Conservation (phyloP, 2,888 invertebrate genomes). For the Sinohyriopsis cumingii region DNA sequence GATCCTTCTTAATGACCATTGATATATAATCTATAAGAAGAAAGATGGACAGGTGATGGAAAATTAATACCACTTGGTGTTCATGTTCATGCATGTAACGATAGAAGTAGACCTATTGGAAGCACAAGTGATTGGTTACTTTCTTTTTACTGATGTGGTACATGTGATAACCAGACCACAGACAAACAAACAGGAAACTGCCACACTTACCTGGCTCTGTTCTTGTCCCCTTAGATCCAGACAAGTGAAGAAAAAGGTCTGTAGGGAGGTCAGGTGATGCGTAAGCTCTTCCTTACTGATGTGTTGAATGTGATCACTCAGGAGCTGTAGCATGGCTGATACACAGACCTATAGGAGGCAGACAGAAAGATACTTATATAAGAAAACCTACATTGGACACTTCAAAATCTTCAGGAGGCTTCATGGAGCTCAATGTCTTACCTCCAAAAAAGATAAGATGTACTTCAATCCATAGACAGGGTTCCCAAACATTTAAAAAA, state of each 20-base stretch:
- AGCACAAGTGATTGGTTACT: slow-evolving; percentile 75
- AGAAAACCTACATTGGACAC: too few species aligned
- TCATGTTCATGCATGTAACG: too few species aligned
- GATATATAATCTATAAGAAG: too few species aligned
- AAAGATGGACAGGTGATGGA: too few species aligned
- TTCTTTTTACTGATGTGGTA: slow-evolving; percentile 77
- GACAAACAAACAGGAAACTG: slow-evolving; percentile 79
- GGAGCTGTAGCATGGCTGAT: slow-evolving; percentile 80
- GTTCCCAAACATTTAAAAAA: too few species aligned
- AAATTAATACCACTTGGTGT: too few species aligned
- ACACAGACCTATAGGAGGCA: slow-evolving; percentile 43
- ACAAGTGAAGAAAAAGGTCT: slow-evolving; percentile 81
- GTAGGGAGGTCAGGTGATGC: slow-evolving; percentile 80
- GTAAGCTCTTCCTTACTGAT: slow-evolving; percentile 79
- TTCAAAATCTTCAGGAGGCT: not conserved
- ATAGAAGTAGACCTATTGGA: too few species aligned
- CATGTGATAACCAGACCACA: slow-evolving; percentile 80
- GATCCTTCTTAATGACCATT: too few species aligned
- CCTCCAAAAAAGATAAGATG: too few species aligned
- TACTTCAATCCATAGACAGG: too few species aligned
- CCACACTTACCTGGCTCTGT: slow-evolving; percentile 42
- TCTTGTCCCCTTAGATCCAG: slow-evolving; percentile 60
- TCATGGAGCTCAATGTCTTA: too few species aligned
- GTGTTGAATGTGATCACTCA: slow-evolving; percentile 82
- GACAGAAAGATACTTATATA: too few species aligned